Percentiles rank a stretch among this genome's conserved stretches.
phyloP scores from a whole-genome alignment of 2,797 vertebrate genomes.

The Gallirallus australis region DNA sequence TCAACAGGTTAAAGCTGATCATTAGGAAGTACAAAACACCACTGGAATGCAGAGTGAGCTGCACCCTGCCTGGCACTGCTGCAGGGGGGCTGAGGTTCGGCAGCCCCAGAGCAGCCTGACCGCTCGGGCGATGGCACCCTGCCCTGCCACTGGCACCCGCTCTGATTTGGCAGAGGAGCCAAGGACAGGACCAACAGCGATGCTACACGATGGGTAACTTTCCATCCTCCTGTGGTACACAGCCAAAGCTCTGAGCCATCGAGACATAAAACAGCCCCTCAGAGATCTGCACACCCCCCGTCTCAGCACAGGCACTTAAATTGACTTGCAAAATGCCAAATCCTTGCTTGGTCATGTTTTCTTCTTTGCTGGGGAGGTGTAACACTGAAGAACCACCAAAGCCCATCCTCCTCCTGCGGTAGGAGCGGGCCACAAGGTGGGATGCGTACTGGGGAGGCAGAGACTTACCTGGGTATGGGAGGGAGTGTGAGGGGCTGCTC shows the following conservation, averaged over 20 bases:
- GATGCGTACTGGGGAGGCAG: rapidly evolving
- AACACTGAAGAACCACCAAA: not conserved
- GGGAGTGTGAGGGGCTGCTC: not conserved
- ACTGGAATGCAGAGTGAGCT: not conserved
- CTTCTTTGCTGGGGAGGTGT: no score
- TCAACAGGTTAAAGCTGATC: not conserved
- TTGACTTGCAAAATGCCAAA: not conserved
- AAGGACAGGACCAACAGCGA: rapidly evolving
- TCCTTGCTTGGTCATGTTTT: rapidly evolving
- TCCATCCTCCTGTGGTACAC: rapidly evolving
- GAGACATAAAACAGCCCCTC: not conserved
- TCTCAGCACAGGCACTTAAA: not conserved
- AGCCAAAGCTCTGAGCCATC: not conserved
- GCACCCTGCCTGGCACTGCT: no score
- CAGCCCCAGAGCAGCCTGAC: not conserved
- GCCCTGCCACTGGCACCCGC: rapidly evolving
- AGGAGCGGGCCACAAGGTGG: not conserved
- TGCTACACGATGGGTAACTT: not conserved
- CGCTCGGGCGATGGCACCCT: rapidly evolving
- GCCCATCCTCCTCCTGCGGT: rapidly evolving
- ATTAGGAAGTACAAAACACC: rapidly evolving
- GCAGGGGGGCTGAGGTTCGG: not conserved
- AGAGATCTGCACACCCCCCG: rapidly evolving
- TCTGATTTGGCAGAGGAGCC: not conserved
- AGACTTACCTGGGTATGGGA: not conserved